Evolutionary conservation across 30 jellyfish, hydroid and myxozoan species (phyloP).

Genomic region (Aurelia coerulea): DNA sequence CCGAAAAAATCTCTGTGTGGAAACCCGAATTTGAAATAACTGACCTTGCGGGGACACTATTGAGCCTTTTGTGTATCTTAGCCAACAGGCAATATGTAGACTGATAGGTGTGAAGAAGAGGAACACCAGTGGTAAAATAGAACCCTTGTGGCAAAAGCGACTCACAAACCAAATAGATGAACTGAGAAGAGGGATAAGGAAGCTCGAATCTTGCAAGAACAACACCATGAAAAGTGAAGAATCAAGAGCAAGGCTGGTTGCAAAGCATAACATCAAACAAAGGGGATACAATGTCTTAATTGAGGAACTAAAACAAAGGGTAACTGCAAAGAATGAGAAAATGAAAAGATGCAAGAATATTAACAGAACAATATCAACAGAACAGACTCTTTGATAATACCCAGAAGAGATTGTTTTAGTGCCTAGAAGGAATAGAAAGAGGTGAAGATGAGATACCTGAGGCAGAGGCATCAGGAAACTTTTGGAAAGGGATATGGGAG

Average conservation of each 20-base stretch:
- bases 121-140: constrained; percentile 4
- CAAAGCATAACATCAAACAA: constrained; percentile 17
- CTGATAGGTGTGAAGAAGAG: too few species aligned
- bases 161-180: constrained; percentile 43
- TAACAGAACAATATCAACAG: constrained; percentile 23
- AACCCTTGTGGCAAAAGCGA: constrained; percentile 44
- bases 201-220: constrained; percentile 48
- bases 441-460: constrained; percentile 28
- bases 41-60: too few species aligned
- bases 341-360: neutral
- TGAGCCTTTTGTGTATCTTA: too few species aligned
- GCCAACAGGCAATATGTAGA: too few species aligned
- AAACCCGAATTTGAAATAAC: too few species aligned
- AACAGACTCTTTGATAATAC: constrained; percentile 19
- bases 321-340: constrained; percentile 27
- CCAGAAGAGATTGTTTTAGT: constrained; percentile 27
- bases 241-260: constrained; percentile 5
- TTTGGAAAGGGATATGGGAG: constrained; percentile 42
- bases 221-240: constrained; percentile 27
- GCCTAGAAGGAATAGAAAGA: constrained; percentile 22
- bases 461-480: constrained; percentile 45
- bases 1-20: too few species aligned
- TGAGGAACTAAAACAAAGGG: constrained; percentile 37
- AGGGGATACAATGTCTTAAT: constrained; percentile 26
- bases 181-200: constrained; percentile 30